phyloP scores from a whole-genome alignment of 2,888 invertebrate genomes.

The Heliconius hortense region DNA sequence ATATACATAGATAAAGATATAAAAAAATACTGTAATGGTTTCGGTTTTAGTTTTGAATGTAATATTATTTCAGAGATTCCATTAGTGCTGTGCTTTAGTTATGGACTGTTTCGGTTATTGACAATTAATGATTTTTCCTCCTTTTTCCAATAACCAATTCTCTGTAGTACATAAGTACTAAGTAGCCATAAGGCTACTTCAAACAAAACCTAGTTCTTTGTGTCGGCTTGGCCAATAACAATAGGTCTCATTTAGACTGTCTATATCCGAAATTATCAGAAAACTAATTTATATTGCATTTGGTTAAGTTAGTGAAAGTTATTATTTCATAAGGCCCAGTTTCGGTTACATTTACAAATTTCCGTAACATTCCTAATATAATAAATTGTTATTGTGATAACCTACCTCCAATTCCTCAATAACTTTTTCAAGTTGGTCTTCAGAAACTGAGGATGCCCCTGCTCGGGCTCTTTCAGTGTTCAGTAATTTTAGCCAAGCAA shows the following conservation, averaged over 20 bases:
- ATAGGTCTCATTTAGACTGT: too few relatives aligned
- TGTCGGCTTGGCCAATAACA: too few relatives aligned
- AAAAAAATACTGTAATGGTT: too few relatives aligned
- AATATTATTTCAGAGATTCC: too few relatives aligned
- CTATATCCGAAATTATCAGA: too few relatives aligned
- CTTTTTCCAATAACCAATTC: not conserved
- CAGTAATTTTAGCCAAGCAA: conserved; percentile 92
- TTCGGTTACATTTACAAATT: not conserved
- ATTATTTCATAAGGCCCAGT: not conserved
- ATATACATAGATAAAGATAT: too few relatives aligned
- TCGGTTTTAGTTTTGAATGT: too few relatives aligned
- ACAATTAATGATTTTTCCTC: not conserved
- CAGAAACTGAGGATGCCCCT: conserved; percentile 87
- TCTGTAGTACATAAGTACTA: not conserved
- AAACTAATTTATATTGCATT: too few relatives aligned
- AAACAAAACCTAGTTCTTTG: not conserved
- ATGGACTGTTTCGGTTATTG: too few relatives aligned
- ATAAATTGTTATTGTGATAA: conserved; percentile 27
- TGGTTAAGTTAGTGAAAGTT: not conserved
- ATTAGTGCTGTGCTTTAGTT: too few relatives aligned
- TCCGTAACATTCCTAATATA: not conserved
- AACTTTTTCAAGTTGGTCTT: conserved; percentile 94
- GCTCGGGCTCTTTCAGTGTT: conserved; percentile 93
- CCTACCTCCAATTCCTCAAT: conserved; percentile 94
- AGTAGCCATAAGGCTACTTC: not conserved